A percentile compares a stretch with the other conserved stretches of the same genome.
Evolutionary conservation across 2,888 invertebrate genomes (phyloP).

Genomic region (Eupithecia insigniata): DNA sequence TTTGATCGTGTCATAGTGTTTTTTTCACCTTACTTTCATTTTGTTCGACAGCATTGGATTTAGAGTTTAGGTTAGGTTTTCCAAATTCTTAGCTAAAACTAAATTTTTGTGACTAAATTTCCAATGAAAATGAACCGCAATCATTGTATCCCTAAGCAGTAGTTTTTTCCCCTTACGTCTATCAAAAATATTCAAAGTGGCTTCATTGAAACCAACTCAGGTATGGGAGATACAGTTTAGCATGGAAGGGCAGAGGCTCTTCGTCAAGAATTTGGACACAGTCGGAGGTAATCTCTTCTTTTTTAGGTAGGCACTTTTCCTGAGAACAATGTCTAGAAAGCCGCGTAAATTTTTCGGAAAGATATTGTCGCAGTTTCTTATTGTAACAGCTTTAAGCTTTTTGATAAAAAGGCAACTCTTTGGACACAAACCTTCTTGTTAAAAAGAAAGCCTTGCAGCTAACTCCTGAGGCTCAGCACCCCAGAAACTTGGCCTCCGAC

Average conservation of each 20-base stretch:
- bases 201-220: conserved; percentile 61
- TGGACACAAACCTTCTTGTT: not conserved
- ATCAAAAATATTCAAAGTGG: conserved; percentile 65
- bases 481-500: not conserved
- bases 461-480: not conserved
- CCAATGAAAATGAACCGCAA: conserved; percentile 15
- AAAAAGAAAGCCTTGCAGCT: not conserved
- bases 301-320: not conserved
- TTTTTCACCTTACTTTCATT: not conserved
- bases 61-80: not conserved
- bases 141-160: conserved; percentile 1
- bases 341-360: not conserved
- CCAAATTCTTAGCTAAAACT: not conserved
- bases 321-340: not conserved
- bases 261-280: conserved; percentile 69
- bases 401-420: not conserved
- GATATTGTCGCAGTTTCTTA: not conserved
- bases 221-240: conserved; percentile 72
- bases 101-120: not conserved
- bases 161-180: not conserved
- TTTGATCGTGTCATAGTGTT: not conserved
- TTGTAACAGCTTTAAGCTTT: too few species aligned
- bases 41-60: not conserved
- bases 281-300: conserved; percentile 61
- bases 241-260: conserved; percentile 70